phyloP scores from a whole-genome alignment of 1,140 invertebrate species.

The Temnothorax nylanderi region DNA sequence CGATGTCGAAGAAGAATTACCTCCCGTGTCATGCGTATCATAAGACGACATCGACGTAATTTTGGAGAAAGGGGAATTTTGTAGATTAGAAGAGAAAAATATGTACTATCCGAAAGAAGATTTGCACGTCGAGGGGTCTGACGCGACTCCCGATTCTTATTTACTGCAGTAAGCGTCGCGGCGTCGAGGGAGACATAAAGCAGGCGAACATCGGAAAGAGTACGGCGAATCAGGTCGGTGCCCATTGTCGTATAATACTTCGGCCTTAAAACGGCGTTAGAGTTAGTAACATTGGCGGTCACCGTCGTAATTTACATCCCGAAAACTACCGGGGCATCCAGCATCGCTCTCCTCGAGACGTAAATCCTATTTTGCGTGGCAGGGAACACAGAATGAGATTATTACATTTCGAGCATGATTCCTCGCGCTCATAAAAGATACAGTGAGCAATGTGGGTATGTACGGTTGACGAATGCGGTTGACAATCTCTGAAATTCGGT shows the following conservation, averaged over 20 bases:
- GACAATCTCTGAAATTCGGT: not conserved
- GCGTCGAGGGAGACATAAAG: slow-evolving; percentile 78
- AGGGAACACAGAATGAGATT: slow-evolving; percentile 39
- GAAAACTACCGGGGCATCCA: slow-evolving; percentile 8
- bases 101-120: slow-evolving; percentile 51
- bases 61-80: slow-evolving; percentile 15
- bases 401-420: slow-evolving; percentile 43
- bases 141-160: slow-evolving; percentile 73
- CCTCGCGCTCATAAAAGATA: slow-evolving; percentile 5
- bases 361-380: slow-evolving; percentile 41
- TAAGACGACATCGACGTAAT: not conserved
- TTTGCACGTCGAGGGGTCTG: slow-evolving; percentile 26
- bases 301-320: slow-evolving; percentile 63
- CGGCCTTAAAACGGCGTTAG: slow-evolving; percentile 52
- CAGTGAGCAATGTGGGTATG: not conserved
- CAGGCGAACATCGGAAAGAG: slow-evolving; percentile 78
- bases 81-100: slow-evolving; percentile 40
- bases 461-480: not conserved
- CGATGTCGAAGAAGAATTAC: not conserved
- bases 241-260: slow-evolving; percentile 70
- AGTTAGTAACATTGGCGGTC: slow-evolving; percentile 51
- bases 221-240: slow-evolving; percentile 61
- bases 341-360: slow-evolving; percentile 36
- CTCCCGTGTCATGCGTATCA: not conserved
- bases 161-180: slow-evolving; percentile 70